Evolutionary conservation across 2,797 vertebrate genomes (phyloP).

Genomic region (Urosaurus nigricauda): DNA sequence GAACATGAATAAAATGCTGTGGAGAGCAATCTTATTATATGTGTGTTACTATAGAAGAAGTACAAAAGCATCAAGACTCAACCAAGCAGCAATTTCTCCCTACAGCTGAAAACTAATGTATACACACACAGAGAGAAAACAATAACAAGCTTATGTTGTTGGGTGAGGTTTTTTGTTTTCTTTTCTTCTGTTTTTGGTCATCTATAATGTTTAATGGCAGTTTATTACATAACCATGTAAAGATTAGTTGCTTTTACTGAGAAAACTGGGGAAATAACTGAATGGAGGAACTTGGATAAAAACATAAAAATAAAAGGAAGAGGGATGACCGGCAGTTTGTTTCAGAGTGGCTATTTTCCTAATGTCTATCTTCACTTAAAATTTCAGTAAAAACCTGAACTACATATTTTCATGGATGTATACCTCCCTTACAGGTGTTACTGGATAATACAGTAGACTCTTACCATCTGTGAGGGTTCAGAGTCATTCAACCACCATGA

Average conservation of each 20-base stretch:
- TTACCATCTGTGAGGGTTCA: too few relatives aligned
- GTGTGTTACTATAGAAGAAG: constrained; percentile 27
- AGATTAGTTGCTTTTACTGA: constrained; percentile 16
- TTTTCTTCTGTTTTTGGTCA: too few relatives aligned
- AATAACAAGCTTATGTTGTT: constrained; percentile 1
- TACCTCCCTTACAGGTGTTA: too few relatives aligned
- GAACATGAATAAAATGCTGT: constrained; percentile 40
- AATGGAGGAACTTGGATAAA: not conserved
- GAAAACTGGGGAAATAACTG: not conserved
- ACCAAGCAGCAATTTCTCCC: constrained; percentile 38
- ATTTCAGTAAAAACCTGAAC: not conserved
- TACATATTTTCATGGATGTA: not conserved
- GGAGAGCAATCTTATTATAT: constrained; percentile 43
- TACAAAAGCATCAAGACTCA: not conserved
- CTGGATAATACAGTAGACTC: too few relatives aligned
- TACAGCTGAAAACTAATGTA: constrained; percentile 33
- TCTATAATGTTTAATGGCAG: constrained; percentile 20
- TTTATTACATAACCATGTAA: constrained; percentile 16
- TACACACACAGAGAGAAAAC: not conserved
- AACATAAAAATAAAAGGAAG: not conserved
- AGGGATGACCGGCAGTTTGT: not conserved
- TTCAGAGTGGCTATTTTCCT: not conserved
- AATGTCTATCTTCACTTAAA: constrained; percentile 14
- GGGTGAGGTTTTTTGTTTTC: not conserved
- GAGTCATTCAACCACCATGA: too few relatives aligned